Conservation (phyloP, 2,113 vertebrate species). For the Nipponia nippon region DNA sequence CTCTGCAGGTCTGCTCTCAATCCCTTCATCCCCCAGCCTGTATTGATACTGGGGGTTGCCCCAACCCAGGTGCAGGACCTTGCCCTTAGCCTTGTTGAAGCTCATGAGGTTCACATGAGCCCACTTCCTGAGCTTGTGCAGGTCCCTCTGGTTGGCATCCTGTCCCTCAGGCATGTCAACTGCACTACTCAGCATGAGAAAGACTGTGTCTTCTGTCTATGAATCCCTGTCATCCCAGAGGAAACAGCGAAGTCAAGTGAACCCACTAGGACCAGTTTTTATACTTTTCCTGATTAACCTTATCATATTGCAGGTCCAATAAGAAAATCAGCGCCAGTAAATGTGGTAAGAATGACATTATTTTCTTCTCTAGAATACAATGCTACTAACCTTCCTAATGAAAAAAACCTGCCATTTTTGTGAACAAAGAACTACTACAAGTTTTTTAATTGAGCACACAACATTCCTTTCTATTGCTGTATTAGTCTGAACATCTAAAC, state of each 20-base stretch:
- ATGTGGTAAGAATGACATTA: not conserved
- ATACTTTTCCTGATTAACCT: not conserved
- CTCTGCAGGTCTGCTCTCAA: not conserved
- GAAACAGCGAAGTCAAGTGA: not conserved
- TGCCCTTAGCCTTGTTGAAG: not conserved
- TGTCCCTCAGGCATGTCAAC: fast-evolving
- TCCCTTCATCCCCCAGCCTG: not conserved
- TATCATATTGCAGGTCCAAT: not conserved
- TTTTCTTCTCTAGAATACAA: not conserved
- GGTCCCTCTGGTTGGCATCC: not conserved
- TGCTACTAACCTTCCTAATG: not conserved
- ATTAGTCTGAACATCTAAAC: not conserved
- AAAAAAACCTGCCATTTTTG: not conserved
- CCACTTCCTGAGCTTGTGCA: not conserved
- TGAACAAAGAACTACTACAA: not conserved
- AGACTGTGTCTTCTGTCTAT: not conserved
- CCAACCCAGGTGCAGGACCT: not conserved
- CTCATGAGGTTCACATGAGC: not conserved
- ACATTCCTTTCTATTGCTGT: not conserved
- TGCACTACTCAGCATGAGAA: not conserved
- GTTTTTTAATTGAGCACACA: not conserved
- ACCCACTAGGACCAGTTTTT: not conserved
- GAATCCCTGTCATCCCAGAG: not conserved
- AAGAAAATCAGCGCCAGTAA: not conserved
- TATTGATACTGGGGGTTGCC: not conserved